Evolutionary conservation across 2,797 vertebrate genomes (phyloP).

Genomic region (Novumbra hubbsi): DNA sequence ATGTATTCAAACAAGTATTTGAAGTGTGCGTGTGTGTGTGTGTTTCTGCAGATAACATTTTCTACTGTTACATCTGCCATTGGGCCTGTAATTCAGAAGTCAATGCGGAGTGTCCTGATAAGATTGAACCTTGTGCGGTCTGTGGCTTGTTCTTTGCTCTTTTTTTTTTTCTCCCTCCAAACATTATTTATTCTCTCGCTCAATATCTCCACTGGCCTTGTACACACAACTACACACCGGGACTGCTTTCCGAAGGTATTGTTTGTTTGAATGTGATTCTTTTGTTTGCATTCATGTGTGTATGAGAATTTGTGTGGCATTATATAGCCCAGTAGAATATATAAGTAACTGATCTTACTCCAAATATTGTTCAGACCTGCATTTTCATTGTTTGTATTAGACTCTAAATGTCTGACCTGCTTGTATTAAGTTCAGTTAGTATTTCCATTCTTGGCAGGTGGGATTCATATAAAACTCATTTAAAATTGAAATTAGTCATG

Average conservation of each 20-base stretch:
- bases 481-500: background rate
- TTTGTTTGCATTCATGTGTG: background rate
- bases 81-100: slow-evolving; percentile 38
- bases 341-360: background rate
- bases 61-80: slow-evolving; percentile 11
- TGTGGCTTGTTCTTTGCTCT: slow-evolving; percentile 10
- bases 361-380: too few species aligned
- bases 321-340: background rate
- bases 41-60: slow-evolving; percentile 6
- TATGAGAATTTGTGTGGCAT: background rate
- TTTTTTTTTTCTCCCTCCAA: background rate
- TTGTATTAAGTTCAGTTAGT: background rate
- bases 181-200: background rate
- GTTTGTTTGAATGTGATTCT: background rate
- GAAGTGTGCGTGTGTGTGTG: slow-evolving; percentile 3
- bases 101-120: slow-evolving; percentile 48
- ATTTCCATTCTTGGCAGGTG: background rate
- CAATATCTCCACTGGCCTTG: background rate
- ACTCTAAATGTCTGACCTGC: background rate
- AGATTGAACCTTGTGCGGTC: slow-evolving; percentile 51
- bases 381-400: background rate
- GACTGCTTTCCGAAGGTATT: slow-evolving; percentile 1
- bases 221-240: background rate
- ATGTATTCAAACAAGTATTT: too few species aligned
- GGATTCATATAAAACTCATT: background rate